These are phyloP conservation scores for Andrena dorsata DNA, from an alignment of 2,888 invertebrate genomes.

Conservation along the genomic window DNA sequence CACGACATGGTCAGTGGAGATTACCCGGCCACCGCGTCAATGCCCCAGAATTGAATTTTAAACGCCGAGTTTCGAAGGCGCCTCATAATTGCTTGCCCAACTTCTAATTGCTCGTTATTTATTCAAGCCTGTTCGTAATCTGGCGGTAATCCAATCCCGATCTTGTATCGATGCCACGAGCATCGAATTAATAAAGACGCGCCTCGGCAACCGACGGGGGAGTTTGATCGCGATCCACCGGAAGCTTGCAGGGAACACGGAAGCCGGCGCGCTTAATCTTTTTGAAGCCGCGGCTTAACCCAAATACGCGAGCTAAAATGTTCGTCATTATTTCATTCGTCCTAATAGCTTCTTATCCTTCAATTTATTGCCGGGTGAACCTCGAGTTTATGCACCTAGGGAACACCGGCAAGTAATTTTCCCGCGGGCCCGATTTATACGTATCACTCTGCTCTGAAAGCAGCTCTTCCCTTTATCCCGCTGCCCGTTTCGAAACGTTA, in stretches of 20 bases:
- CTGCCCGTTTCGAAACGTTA: background rate
- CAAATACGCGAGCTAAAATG: slow-evolving; percentile 36
- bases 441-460: background rate
- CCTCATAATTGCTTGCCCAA: slow-evolving; percentile 6
- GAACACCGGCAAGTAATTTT: background rate
- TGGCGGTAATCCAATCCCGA: background rate
- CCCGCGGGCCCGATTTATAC: background rate
- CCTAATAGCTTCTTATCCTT: slow-evolving; percentile 44
- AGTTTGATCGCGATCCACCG: slow-evolving; percentile 8
- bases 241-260: slow-evolving; percentile 8
- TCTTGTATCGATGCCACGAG: slow-evolving; percentile 6
- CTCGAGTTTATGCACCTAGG: slow-evolving; percentile 10
- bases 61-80: background rate
- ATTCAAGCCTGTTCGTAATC: background rate
- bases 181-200: slow-evolving; percentile 15
- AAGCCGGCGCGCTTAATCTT: slow-evolving; percentile 41
- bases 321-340: slow-evolving; percentile 29
- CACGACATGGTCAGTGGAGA: too few relatives aligned
- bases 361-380: slow-evolving; percentile 13
- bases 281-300: slow-evolving; percentile 46
- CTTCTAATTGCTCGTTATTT: slow-evolving; percentile 2
- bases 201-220: background rate
- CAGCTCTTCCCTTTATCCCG: background rate
- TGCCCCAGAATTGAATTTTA: background rate
- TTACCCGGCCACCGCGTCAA: too few relatives aligned